Conservation (phyloP, 1,140 invertebrate species). For the silkworm (Bombyx mori) region DNA sequence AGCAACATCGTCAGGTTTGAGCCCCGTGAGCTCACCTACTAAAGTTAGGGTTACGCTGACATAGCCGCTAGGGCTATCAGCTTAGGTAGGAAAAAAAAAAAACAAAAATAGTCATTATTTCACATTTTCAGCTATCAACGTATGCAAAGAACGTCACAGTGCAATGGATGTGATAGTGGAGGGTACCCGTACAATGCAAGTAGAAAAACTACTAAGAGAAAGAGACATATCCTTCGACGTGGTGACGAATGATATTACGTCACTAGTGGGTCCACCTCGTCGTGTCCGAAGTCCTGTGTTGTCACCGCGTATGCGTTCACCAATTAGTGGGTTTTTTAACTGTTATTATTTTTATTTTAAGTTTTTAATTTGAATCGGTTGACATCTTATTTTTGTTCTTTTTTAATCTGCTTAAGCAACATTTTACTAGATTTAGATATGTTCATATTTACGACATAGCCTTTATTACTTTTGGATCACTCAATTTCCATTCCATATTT, state of each 20-base stretch:
- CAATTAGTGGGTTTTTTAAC: constrained; percentile 19
- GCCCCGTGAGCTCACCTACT: too few relatives aligned
- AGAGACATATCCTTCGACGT: constrained; percentile 43
- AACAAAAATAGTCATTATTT: constrained; percentile 1
- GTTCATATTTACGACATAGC: too few relatives aligned
- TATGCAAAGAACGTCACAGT: constrained; percentile 29
- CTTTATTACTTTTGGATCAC: too few relatives aligned
- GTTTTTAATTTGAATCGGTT: background rate
- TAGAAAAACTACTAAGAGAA: constrained; percentile 41
- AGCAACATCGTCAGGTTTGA: too few relatives aligned
- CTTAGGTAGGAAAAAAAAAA: too few relatives aligned
- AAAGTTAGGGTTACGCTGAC: too few relatives aligned
- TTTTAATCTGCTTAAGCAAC: too few relatives aligned
- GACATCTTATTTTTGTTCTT: too few relatives aligned
- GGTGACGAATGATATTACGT: constrained; percentile 18
- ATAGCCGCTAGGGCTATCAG: too few relatives aligned
- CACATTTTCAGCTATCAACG: constrained; percentile 42
- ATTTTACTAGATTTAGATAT: too few relatives aligned
- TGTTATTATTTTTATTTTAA: background rate
- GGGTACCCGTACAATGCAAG: constrained; percentile 28
- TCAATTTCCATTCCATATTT: too few relatives aligned
- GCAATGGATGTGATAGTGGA: constrained; percentile 46
- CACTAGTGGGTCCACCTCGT: constrained; percentile 9
- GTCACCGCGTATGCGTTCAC: constrained; percentile 20
- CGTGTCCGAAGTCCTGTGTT: constrained; percentile 10